These are phyloP conservation scores for Squalus acanthias DNA, from an alignment of 2,797 vertebrate species.

Conservation along the genomic window DNA sequence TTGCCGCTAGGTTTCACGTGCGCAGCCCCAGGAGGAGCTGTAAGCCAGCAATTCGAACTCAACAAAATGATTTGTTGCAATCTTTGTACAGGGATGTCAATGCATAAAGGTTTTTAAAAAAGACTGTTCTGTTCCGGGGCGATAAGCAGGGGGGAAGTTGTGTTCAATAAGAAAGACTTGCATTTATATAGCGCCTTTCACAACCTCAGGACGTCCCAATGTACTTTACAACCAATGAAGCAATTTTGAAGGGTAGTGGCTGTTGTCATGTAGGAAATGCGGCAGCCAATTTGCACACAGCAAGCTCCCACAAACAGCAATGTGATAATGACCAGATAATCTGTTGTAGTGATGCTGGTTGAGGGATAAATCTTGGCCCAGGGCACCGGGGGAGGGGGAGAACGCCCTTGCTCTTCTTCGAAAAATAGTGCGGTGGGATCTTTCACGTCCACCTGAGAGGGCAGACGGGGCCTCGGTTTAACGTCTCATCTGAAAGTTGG, in stretches of 20 bases:
- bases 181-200: no score
- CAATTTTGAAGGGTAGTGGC: not conserved
- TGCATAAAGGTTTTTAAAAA: not conserved
- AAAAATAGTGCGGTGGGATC: not conserved
- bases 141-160: not conserved
- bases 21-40: not conserved
- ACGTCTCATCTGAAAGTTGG: no score
- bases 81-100: not conserved
- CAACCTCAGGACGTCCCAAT: no score
- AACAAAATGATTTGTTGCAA: not conserved
- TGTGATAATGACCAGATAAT: not conserved
- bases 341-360: not conserved
- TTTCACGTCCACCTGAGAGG: not conserved
- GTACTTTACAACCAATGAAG: not conserved
- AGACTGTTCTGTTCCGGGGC: not conserved
- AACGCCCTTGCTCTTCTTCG: not conserved
- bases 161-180: no score
- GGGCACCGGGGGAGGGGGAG: not conserved
- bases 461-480: not conserved
- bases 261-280: not conserved
- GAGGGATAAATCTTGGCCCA: not conserved
- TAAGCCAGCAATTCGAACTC: not conserved
- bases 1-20: not conserved
- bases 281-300: not conserved
- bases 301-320: not conserved